phyloP scores from a whole-genome alignment of 2,888 invertebrate species.

The Drosophila limbata region DNA sequence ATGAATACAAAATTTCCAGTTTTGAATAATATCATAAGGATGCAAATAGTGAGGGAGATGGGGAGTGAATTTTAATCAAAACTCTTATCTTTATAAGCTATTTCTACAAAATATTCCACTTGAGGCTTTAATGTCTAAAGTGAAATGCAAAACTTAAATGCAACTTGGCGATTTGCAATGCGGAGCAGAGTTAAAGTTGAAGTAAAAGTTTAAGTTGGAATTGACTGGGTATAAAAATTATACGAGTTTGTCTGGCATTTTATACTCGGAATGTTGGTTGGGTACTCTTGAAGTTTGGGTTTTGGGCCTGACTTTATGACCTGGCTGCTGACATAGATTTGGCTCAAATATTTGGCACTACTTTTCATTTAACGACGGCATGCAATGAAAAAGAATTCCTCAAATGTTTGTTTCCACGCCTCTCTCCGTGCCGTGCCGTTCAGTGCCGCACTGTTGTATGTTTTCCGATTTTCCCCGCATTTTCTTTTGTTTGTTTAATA shows the following conservation, averaged over 20 bases:
- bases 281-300: background rate
- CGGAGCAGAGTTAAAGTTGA: background rate
- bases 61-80: constrained; percentile 2
- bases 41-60: background rate
- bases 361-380: constrained; percentile 65
- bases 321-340: constrained; percentile 66
- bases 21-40: background rate
- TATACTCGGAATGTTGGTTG: constrained; percentile 7
- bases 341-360: constrained; percentile 63
- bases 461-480: constrained; percentile 37
- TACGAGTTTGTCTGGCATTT: constrained; percentile 33
- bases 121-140: constrained; percentile 1
- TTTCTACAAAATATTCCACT: background rate
- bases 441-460: background rate
- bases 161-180: constrained; percentile 11
- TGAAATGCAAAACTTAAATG: constrained; percentile 10
- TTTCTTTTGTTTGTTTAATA: constrained; percentile 62
- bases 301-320: constrained; percentile 33
- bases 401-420: constrained; percentile 50
- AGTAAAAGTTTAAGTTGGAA: background rate
- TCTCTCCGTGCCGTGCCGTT: constrained; percentile 1
- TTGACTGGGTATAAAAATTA: constrained; percentile 38
- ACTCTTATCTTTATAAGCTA: background rate
- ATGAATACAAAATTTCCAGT: background rate
- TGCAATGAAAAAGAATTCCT: constrained; percentile 57